A percentile compares a stretch with the other conserved stretches of the same genome.
phyloP scores from a whole-genome alignment of 2,113 vertebrate species.

The Hemichromis elongatus region DNA sequence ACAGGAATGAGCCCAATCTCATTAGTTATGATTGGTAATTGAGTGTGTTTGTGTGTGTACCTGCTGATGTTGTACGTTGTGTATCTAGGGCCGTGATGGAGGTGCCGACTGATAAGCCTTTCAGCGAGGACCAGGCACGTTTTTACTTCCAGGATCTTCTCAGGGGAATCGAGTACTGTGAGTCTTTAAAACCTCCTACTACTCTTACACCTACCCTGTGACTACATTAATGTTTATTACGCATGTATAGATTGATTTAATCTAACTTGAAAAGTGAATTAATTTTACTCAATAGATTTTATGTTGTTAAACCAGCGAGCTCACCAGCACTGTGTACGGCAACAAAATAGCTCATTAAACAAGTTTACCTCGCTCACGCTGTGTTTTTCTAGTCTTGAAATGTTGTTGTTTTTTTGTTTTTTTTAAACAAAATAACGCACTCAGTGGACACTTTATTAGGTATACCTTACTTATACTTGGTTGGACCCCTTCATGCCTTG shows the following conservation, averaged over 20 bases:
- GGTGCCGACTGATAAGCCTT: slow-evolving; percentile 88
- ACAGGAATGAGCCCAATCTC: slow-evolving; percentile 1
- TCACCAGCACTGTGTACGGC: neutral
- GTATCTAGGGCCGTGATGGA: slow-evolving; percentile 92
- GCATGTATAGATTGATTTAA: neutral
- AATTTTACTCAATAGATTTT: neutral
- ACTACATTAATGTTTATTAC: neutral
- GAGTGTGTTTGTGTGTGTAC: neutral
- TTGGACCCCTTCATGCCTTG: neutral
- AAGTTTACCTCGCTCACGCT: neutral
- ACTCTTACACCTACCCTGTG: neutral
- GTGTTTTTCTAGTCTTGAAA: neutral
- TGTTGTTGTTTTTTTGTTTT: neutral
- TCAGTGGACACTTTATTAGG: neutral
- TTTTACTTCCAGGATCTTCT: slow-evolving; percentile 98
- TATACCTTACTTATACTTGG: neutral
- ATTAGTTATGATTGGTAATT: slow-evolving; percentile 26
- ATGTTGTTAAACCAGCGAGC: neutral
- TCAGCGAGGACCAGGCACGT: slow-evolving; percentile 90
- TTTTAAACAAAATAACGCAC: neutral
- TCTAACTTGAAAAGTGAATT: neutral
- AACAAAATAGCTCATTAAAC: neutral
- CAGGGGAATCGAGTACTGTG: slow-evolving; percentile 95
- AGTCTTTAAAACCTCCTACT: slow-evolving; percentile 55
- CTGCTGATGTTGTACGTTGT: neutral